Evolutionary conservation across 2,113 vertebrate genomes (phyloP), one percentile per base, ranked within the genome.

Genomic region (Anseranas semipalmata): DNA sequence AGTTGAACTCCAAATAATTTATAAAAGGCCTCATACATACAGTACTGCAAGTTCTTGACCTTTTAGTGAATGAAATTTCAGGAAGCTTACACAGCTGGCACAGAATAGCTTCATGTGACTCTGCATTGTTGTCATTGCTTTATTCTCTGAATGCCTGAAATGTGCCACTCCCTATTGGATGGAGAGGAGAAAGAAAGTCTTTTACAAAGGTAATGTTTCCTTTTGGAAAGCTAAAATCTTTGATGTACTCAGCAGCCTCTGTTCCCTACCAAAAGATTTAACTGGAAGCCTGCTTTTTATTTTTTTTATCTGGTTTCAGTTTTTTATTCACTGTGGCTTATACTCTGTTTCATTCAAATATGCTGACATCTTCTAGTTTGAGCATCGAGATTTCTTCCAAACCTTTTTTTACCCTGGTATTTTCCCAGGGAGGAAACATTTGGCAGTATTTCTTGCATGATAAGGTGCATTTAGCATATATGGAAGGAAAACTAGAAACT

Each of bases 31-130:
- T 63, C 50, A 12, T 91, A 72, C 35, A 56, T 90, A 50, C 71
- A 96, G 93, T 90, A 89, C 56, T 68, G 62, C 30, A 66, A 96
- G 76, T 96, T 95, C 87, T 86, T 97, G 94, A 91, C 91, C 77
- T 95, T 93, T 30, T 30, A 73, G 83, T 96, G 81, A 97, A 87
- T 93, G 90, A 95, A 94, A 86, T 95, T 95, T 92, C 66, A 87
- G 92, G 91, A 90, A 91, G 76, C 39, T 46, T 79, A 66, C 71
- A 24, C 46, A 91, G 87, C 79, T 96, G 83, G 92, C 35, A 65
- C 16, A 71, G 78, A 93, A 39, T 80, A 50, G 27, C 88, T 96
- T 96, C 80, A 60, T 79, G 73, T 96, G 89, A 91, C 89, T 93
- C 70, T 94, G 83, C 88, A 76, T 83, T 95, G 93, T 94, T 96